Evolutionary conservation across 1,140 invertebrate species (phyloP), one percentile per base, ranked within the genome.

Genomic region (Idris sp.): DNA sequence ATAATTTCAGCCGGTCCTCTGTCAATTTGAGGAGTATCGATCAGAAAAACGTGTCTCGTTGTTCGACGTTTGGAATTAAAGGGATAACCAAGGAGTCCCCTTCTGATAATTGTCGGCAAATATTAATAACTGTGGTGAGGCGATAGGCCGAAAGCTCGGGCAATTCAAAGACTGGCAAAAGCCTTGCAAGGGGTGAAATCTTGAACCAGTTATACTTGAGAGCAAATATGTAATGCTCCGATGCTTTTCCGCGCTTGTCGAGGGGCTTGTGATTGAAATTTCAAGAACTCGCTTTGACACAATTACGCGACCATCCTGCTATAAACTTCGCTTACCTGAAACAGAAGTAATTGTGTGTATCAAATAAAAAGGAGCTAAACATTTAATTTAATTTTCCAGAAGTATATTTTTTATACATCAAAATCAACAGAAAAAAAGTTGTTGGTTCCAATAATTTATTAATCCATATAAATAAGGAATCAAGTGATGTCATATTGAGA

Each of bases 151-250:
- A 73, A 61, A 76, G 73, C n/a, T n/a, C 61, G 54, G 33, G 22
- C 44, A 43, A 79, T 78, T 80, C 77, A 80, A 77, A 81, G 79
- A 81, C 74, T 79, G 72, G 69, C 77, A 80, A 77, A 79, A 81
- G 72, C 77, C 58, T 69, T 76, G 56, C 49, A 80, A 80, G 79
- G 82, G 81, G 79, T 83, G 80, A 74, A 80, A 81, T 80, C 59
- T 79, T 82, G 83, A 85, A 84, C 81, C 77, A 82, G 84, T 86
- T 85, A 79, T 79, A 81, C 84, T 86, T 80, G 82, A 86, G 84
- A 86, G 86, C 84, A 87, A 87, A 86, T 86, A 86, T 81, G 85
- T 86, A 87, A 87, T 87, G 86, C 84, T 81, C 86, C 81, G 83
- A 87, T 87, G 85, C 76, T 87, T 87, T 82, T 82, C 79, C 78